phyloP scores from a whole-genome alignment of 53 echinoderm and acorn worm genomes.

The Mesocentrotus franciscanus region DNA sequence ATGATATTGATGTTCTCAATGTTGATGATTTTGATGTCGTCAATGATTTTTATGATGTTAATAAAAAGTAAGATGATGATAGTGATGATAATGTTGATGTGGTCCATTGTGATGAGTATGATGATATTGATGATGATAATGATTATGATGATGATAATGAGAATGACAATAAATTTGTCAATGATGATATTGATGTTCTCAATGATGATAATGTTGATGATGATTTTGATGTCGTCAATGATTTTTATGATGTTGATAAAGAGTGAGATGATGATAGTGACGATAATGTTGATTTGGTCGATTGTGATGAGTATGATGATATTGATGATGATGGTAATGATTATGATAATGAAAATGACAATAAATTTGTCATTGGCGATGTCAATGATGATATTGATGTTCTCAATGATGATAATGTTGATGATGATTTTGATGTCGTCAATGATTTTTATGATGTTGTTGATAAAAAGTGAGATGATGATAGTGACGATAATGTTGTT shows the following conservation, averaged over 20 bases:
- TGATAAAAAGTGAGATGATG: not conserved
- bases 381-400: not conserved
- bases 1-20: not conserved
- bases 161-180: not conserved
- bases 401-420: not conserved
- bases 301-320: slow-evolving; percentile 5
- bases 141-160: not conserved
- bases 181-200: not conserved
- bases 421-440: not conserved
- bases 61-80: not conserved
- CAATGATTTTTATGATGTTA: not conserved
- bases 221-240: not conserved
- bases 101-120: not conserved
- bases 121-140: slow-evolving; percentile 26
- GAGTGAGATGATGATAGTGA: not conserved
- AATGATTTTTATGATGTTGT: not conserved
- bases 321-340: not conserved
- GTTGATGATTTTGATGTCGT: not conserved
- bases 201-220: not conserved
- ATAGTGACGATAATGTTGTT: not conserved
- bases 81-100: not conserved
- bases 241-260: not conserved
- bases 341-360: not conserved
- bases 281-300: not conserved
- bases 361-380: too few species aligned